Evolutionary conservation across 1,140 invertebrate species (phyloP).

Genomic region (Drosophila bocqueti): DNA sequence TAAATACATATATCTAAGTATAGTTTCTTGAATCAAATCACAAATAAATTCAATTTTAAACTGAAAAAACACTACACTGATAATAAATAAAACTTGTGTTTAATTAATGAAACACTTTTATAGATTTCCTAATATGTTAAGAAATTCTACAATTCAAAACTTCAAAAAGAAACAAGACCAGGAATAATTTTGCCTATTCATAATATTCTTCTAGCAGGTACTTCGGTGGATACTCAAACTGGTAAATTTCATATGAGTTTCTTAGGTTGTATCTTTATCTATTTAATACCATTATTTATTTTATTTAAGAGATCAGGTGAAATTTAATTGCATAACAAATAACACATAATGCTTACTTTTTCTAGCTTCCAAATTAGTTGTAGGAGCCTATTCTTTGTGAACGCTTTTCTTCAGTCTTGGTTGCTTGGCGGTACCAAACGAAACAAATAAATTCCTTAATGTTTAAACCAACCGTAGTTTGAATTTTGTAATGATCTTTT

Average conservation of each 20-base stretch:
- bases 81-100: slow-evolving; percentile 15
- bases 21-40: slow-evolving; percentile 20
- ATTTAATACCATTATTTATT: neutral
- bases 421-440: neutral
- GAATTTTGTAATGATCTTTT: neutral
- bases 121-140: neutral
- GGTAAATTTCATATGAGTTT: too few species aligned
- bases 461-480: neutral
- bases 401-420: neutral
- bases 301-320: neutral
- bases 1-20: slow-evolving; percentile 24
- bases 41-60: slow-evolving; percentile 23
- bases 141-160: too few species aligned
- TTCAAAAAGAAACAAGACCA: neutral
- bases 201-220: neutral
- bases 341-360: neutral
- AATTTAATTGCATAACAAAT: neutral
- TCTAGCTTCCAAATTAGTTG: neutral
- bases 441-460: neutral
- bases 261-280: neutral
- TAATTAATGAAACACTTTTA: neutral
- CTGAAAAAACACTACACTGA: slow-evolving; percentile 5
- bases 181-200: too few species aligned
- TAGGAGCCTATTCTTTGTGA: neutral
- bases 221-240: neutral